Percentiles rank a stretch among this genome's conserved stretches.
Conservation (phyloP, 2,797 vertebrate genomes). For the Protonibea diacanthus region DNA sequence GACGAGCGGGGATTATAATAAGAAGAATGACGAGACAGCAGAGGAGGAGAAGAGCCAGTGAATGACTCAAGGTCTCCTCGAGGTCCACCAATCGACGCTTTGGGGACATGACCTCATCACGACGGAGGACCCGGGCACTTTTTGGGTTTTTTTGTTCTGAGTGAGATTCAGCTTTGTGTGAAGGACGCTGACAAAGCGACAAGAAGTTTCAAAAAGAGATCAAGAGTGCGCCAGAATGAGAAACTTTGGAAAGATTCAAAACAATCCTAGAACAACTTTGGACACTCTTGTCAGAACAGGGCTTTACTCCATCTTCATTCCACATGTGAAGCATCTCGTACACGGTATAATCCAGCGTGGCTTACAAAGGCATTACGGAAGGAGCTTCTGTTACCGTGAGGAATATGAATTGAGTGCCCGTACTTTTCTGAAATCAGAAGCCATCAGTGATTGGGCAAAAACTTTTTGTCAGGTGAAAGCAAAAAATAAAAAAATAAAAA, state of each 20-base stretch:
- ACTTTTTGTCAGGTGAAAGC: background rate
- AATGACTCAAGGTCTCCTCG: constrained; percentile 24
- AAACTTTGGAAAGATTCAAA: no score
- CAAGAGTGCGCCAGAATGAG: background rate
- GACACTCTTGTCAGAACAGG: constrained; percentile 18
- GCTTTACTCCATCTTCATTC: constrained; percentile 31
- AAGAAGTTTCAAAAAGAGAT: background rate
- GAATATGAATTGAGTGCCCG: background rate
- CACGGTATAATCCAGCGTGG: constrained; percentile 27
- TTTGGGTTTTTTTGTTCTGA: background rate
- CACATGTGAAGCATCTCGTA: constrained; percentile 32
- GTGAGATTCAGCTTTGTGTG: background rate
- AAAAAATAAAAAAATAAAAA: background rate
- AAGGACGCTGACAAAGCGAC: background rate
- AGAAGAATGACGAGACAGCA: constrained; percentile 15
- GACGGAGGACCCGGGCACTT: background rate
- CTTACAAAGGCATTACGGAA: background rate
- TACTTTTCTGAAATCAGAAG: background rate
- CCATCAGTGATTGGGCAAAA: background rate
- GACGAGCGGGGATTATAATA: constrained; percentile 42
- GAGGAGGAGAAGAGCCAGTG: constrained; percentile 12
- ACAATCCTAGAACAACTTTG: background rate
- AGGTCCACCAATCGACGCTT: background rate
- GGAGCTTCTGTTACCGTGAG: background rate
- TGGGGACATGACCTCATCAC: constrained; percentile 6